Evolutionary conservation across 2,113 vertebrate species (phyloP).

Genomic region (Silurus glanis): DNA sequence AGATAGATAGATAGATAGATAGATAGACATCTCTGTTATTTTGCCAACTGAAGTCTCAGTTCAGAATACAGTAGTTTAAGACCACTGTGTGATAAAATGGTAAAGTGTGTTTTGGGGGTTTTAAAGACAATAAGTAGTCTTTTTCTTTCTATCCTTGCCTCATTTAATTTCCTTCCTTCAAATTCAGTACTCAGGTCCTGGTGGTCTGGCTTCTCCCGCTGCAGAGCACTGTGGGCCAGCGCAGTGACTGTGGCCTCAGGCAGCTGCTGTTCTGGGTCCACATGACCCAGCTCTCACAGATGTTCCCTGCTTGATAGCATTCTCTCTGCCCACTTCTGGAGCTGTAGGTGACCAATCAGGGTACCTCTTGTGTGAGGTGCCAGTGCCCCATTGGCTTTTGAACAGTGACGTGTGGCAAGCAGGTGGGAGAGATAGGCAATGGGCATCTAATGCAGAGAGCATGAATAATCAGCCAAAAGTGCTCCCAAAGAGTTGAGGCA

Average conservation of each 20-base stretch:
- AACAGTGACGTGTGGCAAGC: slow-evolving; percentile 62
- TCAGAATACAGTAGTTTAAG: neutral
- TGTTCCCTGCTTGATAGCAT: slow-evolving; percentile 78
- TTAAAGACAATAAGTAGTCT: neutral
- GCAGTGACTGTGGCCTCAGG: slow-evolving; percentile 69
- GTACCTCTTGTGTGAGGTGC: slow-evolving; percentile 68
- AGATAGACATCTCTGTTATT: no score
- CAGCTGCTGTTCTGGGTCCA: slow-evolving; percentile 75
- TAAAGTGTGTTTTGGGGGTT: neutral
- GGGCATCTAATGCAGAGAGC: slow-evolving; percentile 73
- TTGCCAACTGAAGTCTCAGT: neutral
- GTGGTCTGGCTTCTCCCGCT: slow-evolving; percentile 63
- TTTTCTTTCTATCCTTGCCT: neutral
- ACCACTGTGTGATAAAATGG: neutral
- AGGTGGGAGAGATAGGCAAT: slow-evolving; percentile 58
- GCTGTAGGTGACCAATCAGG: slow-evolving; percentile 74
- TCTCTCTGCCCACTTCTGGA: slow-evolving; percentile 64
- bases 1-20: no score
- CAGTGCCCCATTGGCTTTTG: slow-evolving; percentile 64
- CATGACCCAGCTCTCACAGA: slow-evolving; percentile 79
- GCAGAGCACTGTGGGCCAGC: slow-evolving; percentile 69
- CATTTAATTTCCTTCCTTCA: slow-evolving; percentile 29
- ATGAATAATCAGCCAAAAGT: slow-evolving; percentile 76
- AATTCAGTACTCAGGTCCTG: slow-evolving; percentile 45
- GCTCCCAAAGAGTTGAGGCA: slow-evolving; percentile 69